phyloP scores from a whole-genome alignment of 2,113 vertebrate genomes.

The Pongo abelii region DNA sequence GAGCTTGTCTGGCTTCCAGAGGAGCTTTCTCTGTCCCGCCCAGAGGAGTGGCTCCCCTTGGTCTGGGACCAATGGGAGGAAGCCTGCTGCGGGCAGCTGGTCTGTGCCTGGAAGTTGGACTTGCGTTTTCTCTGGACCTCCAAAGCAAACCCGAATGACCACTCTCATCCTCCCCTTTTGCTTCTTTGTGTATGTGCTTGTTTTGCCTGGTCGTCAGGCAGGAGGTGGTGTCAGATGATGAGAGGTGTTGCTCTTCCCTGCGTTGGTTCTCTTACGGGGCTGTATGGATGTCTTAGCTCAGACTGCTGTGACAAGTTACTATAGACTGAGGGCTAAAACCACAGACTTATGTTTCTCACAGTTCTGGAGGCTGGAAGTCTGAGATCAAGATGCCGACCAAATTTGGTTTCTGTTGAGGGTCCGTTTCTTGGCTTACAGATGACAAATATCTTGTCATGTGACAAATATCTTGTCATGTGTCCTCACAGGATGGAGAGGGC shows the following conservation, averaged over 20 bases:
- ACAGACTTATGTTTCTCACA: fast-evolving
- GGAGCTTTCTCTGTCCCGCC: neutral
- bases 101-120: neutral
- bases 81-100: fast-evolving
- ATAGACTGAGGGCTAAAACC: neutral
- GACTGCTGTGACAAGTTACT: neutral
- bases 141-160: neutral
- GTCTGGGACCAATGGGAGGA: neutral
- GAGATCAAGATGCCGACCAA: neutral
- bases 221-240: neutral
- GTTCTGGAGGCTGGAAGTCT: neutral
- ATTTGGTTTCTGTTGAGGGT: neutral
- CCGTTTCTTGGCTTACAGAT: neutral
- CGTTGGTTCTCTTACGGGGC: fast-evolving
- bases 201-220: no score
- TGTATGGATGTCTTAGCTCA: neutral
- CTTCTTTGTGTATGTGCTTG: neutral
- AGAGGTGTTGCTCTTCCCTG: fast-evolving
- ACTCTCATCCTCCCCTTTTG: neutral
- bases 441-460: neutral
- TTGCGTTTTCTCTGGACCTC: neutral
- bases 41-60: neutral
- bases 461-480: neutral
- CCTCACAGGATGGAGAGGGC: neutral
- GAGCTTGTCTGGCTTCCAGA: neutral